phyloP scores from a whole-genome alignment of 2,888 invertebrate species.

The Eupithecia centaureata region DNA sequence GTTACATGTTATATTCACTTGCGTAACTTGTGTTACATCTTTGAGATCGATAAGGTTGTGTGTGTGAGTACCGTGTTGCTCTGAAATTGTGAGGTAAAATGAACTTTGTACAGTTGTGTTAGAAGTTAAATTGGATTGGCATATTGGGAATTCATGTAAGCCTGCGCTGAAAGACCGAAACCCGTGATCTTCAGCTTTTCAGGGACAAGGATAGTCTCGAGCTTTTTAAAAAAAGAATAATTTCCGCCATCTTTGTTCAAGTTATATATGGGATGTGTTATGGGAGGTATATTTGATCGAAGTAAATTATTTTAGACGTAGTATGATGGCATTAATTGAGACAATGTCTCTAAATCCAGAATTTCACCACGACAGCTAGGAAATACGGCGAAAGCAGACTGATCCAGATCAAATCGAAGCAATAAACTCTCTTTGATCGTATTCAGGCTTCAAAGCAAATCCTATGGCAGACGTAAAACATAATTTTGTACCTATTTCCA shows the following conservation, averaged over 20 bases:
- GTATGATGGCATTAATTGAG: too few relatives aligned
- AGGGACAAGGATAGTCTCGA: not conserved
- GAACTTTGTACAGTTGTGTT: slow-evolving; percentile 7
- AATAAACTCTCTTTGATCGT: too few relatives aligned
- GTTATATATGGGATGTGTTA: too few relatives aligned
- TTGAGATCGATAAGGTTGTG: slow-evolving; percentile 59
- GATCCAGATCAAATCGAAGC: too few relatives aligned
- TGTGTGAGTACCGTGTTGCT: slow-evolving; percentile 1
- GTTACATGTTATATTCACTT: slow-evolving; percentile 57
- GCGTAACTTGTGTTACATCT: slow-evolving; percentile 52
- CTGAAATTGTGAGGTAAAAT: slow-evolving; percentile 9
- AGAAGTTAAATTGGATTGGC: not conserved
- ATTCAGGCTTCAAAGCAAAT: too few relatives aligned
- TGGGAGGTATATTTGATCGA: too few relatives aligned
- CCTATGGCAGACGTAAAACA: too few relatives aligned
- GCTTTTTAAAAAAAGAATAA: not conserved
- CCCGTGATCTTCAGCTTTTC: slow-evolving; percentile 1
- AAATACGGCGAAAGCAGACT: too few relatives aligned
- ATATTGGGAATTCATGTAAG: not conserved
- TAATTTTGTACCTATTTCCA: too few relatives aligned
- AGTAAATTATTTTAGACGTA: too few relatives aligned
- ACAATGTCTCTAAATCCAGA: not conserved
- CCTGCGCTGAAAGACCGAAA: not conserved
- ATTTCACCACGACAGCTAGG: too few relatives aligned
- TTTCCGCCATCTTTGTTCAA: not conserved